Evolutionary conservation across 2,113 vertebrate species (phyloP).

Genomic region (Phylloscopus trochilus): DNA sequence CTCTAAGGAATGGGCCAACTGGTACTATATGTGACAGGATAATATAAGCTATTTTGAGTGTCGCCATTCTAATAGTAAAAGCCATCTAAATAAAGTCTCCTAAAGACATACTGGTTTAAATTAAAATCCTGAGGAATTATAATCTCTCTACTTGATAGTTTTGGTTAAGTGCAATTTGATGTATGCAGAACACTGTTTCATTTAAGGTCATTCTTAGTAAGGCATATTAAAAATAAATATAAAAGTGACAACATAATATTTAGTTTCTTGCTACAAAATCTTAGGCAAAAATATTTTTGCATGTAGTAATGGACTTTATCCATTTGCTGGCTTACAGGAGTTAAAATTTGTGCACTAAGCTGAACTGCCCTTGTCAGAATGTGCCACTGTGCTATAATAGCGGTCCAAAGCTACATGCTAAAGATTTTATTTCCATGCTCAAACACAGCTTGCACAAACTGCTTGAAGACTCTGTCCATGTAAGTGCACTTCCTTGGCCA

Average conservation of each 20-base stretch:
- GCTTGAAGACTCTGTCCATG: conserved; percentile 98
- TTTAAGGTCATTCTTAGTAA: conserved; percentile 80
- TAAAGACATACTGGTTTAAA: conserved; percentile 60
- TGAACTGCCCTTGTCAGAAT: conserved; percentile 54
- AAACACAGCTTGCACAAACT: conserved; percentile 91
- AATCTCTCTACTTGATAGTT: conserved; percentile 64
- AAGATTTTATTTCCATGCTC: conserved; percentile 85
- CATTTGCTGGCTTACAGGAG: conserved; percentile 68
- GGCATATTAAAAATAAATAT: conserved; percentile 80
- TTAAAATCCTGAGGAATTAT: conserved; percentile 77
- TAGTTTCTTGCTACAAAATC: conserved; percentile 73
- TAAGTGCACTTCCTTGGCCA: conserved; percentile 95
- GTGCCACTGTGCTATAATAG: conserved; percentile 9
- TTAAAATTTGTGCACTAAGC: conserved; percentile 70
- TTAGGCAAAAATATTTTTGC: conserved; percentile 73
- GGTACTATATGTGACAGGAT: not conserved
- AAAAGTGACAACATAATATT: conserved; percentile 68
- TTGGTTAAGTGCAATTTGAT: conserved; percentile 75
- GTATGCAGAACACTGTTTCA: conserved; percentile 62
- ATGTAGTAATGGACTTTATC: conserved; percentile 66
- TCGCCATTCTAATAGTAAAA: conserved; percentile 31
- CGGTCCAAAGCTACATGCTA: conserved; percentile 64
- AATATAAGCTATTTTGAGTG: conserved; percentile 10
- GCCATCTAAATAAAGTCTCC: conserved; percentile 50
- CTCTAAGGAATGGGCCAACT: conserved; percentile 43